A percentile compares a stretch with the other conserved stretches of the same genome.
Conservation (phyloP, 2,113 vertebrate species). For the Xyrauchen texanus region DNA sequence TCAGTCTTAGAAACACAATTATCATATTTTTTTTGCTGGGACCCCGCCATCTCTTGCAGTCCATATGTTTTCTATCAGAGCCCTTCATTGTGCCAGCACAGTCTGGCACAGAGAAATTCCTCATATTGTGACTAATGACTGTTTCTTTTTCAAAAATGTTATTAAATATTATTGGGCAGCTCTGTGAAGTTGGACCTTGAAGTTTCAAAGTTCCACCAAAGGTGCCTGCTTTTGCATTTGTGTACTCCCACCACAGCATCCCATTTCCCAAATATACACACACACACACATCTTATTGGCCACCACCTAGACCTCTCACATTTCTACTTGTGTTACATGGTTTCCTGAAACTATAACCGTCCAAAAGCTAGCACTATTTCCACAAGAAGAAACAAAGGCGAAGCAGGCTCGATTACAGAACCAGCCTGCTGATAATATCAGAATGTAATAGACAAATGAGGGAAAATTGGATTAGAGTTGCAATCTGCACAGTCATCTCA, state of each 20-base stretch:
- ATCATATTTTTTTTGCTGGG: conserved; percentile 64
- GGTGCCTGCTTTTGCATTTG: background rate
- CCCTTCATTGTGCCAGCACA: conserved; percentile 76
- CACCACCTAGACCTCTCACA: background rate
- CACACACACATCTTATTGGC: background rate
- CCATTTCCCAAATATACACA: background rate
- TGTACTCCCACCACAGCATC: too few relatives aligned
- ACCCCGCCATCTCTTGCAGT: conserved; percentile 59
- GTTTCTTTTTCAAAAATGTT: conserved; percentile 75
- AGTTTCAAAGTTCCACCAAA: conserved; percentile 42
- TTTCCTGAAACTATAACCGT: background rate
- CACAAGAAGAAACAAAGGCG: background rate
- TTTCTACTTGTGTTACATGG: background rate
- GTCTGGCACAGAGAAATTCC: conserved; percentile 74
- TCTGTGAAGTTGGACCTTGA: conserved; percentile 64
- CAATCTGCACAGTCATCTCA: conserved; percentile 22
- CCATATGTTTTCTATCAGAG: conserved; percentile 86
- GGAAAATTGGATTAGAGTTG: conserved; percentile 28
- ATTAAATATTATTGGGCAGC: conserved; percentile 79
- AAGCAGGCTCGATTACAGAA: background rate
- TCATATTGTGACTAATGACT: conserved; percentile 73
- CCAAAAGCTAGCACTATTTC: background rate
- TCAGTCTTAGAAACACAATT: conserved; percentile 55
- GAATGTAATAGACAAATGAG: conserved; percentile 24
- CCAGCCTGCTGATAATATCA: background rate